These are phyloP conservation scores for Malurus splendens DNA, from an alignment of 2,797 vertebrate genomes.

Conservation along the genomic window DNA sequence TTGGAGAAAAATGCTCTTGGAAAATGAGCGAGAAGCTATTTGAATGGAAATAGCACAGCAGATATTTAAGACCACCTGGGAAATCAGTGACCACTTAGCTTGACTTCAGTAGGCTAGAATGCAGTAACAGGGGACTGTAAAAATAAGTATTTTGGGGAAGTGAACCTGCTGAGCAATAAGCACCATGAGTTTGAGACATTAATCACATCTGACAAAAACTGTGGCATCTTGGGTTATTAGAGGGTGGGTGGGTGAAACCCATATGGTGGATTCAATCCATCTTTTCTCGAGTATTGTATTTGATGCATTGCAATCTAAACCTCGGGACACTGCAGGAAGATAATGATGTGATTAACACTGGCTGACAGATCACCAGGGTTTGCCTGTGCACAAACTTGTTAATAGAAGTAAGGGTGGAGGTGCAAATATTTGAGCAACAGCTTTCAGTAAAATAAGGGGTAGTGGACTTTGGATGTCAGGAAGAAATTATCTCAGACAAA, in stretches of 20 bases:
- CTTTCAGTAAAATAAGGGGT: neutral
- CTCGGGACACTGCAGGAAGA: neutral
- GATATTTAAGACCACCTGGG: slow-evolving; percentile 1
- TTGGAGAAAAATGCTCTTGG: neutral
- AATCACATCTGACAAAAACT: slow-evolving; percentile 10
- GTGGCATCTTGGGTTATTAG: neutral
- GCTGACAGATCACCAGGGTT: neutral
- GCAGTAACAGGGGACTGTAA: neutral
- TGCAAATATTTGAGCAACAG: neutral
- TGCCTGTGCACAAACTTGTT: neutral
- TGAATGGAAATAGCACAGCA: neutral
- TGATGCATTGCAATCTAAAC: neutral
- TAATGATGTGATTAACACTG: neutral
- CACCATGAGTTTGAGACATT: neutral
- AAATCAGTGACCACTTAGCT: slow-evolving; percentile 22
- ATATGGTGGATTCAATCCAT: neutral
- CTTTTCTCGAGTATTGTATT: neutral
- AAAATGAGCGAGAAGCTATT: slow-evolving; percentile 11
- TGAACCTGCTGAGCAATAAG: neutral
- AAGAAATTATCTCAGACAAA: neutral
- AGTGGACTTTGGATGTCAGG: neutral
- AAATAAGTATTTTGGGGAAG: neutral
- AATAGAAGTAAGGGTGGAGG: neutral
- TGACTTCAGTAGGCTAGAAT: slow-evolving; percentile 2
- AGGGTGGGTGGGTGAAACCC: neutral